Percentiles rank a stretch among this genome's conserved stretches.
These are phyloP conservation scores for Stichodactyla helianthus DNA, from an alignment of 64 coral and sea anemone species.

Conservation along the genomic window DNA sequence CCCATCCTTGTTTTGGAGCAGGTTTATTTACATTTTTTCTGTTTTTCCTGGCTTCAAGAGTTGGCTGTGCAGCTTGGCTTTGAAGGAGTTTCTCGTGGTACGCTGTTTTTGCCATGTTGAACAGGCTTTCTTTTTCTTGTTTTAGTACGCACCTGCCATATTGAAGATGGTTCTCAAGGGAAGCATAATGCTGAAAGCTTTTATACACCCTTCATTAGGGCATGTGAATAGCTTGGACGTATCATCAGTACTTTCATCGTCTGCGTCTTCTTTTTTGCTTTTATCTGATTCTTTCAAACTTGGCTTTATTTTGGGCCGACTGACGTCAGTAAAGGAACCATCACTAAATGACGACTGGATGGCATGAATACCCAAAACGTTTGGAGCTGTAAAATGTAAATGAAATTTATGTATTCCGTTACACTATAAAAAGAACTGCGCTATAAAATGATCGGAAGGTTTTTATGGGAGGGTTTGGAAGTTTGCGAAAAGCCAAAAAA, in stretches of 20 bases:
- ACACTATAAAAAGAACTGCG: background rate
- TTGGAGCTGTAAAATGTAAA: background rate
- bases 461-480: slow-evolving; percentile 1
- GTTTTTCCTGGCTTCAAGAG: background rate
- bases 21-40: background rate
- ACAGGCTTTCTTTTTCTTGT: slow-evolving; percentile 9
- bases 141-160: slow-evolving; percentile 12
- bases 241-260: background rate
- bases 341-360: background rate
- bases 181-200: slow-evolving; percentile 1
- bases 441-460: background rate
- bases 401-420: background rate
- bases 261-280: background rate
- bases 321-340: background rate
- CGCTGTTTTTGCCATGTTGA: background rate
- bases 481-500: background rate
- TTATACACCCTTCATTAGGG: slow-evolving; percentile 19
- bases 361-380: background rate
- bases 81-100: slow-evolving; percentile 1
- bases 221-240: slow-evolving; percentile 21
- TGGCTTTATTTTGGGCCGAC: background rate
- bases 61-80: slow-evolving; percentile 5
- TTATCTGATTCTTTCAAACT: background rate
- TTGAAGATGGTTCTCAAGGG: slow-evolving; percentile 26
- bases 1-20: slow-evolving; percentile 29